phyloP scores from a whole-genome alignment of 2,113 vertebrate genomes.

The Amia ocellicauda region DNA sequence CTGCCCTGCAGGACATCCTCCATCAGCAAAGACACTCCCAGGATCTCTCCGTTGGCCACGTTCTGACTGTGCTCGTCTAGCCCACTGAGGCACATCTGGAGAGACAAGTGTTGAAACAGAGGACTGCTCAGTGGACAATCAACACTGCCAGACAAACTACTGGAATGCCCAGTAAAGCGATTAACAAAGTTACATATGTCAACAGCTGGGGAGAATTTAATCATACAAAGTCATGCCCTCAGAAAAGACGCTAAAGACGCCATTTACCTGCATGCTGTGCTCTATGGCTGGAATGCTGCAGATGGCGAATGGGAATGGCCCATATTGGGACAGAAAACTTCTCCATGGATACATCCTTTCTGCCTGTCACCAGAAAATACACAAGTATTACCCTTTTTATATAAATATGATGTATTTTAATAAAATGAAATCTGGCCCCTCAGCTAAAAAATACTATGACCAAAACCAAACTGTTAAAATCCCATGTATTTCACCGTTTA shows the following conservation, averaged over 20 bases:
- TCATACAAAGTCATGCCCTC: neutral
- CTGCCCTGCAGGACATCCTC: conserved; percentile 58
- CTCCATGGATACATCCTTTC: conserved; percentile 65
- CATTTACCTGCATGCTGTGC: conserved; percentile 65
- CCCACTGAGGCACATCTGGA: conserved; percentile 62
- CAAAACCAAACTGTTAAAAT: no score
- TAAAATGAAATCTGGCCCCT: no score
- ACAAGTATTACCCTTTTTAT: neutral
- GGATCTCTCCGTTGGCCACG: conserved; percentile 57
- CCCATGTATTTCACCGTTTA: no score
- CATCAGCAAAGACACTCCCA: conserved; percentile 54
- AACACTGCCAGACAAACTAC: neutral
- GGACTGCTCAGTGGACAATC: neutral
- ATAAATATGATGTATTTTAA: neutral
- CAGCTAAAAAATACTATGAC: no score
- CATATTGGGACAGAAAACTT: conserved; percentile 56
- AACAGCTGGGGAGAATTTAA: no score
- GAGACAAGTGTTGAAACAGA: no score
- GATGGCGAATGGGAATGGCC: conserved; percentile 53
- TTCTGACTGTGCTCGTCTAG: conserved; percentile 48
- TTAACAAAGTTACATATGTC: no score
- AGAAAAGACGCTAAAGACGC: neutral
- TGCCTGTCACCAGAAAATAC: conserved; percentile 46
- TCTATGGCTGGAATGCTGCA: conserved; percentile 59
- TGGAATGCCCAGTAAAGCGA: no score